Evolutionary conservation across 2,888 invertebrate genomes (phyloP).

Genomic region (Julus scandinavius): DNA sequence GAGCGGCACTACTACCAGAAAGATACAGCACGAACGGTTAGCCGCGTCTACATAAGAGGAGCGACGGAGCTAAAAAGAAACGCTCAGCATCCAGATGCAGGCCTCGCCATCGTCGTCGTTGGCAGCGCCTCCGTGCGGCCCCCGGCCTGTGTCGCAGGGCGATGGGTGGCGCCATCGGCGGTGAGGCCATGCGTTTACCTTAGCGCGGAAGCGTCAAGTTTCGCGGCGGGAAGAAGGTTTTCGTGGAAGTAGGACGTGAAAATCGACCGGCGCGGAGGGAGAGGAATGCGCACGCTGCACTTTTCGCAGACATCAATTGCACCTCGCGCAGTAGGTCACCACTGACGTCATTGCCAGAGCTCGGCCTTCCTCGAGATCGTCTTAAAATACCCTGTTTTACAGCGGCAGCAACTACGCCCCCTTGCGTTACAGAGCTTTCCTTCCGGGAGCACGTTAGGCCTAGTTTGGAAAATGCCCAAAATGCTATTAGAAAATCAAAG

Average conservation of each 20-base stretch:
- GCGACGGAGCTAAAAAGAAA: slow-evolving; percentile 1
- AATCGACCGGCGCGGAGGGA: slow-evolving; percentile 1
- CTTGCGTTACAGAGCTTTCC: no score
- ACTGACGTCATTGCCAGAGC: not conserved
- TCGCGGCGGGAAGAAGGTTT: not conserved
- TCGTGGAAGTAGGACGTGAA: not conserved
- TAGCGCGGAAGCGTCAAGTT: not conserved
- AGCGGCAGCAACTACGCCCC: no score
- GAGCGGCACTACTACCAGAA: not conserved
- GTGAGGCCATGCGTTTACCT: not conserved
- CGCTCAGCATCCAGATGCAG: not conserved
- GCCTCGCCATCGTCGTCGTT: not conserved
- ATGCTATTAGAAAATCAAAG: no score
- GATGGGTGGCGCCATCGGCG: not conserved
- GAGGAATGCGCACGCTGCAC: not conserved
- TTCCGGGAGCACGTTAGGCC: no score
- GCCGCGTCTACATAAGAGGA: not conserved
- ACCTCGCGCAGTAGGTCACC: not conserved
- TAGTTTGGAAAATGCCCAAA: no score
- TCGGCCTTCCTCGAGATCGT: not conserved
- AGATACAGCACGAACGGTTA: not conserved
- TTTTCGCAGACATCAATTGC: not conserved
- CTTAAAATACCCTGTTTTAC: not conserved
- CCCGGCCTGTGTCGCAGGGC: not conserved
- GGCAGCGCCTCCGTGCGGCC: not conserved